Conservation (phyloP, 2,888 invertebrate species). For the Oegoconia quadripuncta region DNA sequence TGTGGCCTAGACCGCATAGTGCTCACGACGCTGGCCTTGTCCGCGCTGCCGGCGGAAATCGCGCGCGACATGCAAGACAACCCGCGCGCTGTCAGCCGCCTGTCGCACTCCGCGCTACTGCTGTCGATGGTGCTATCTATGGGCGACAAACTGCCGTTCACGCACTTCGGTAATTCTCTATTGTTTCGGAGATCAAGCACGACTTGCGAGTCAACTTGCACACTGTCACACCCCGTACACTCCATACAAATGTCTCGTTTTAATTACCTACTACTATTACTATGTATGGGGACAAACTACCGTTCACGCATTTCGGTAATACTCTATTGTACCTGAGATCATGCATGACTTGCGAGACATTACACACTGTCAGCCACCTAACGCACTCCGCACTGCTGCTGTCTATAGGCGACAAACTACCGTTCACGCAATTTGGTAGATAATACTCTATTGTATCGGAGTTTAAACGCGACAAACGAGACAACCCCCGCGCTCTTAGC, state of each 20-base stretch:
- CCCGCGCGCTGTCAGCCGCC: constrained; percentile 86
- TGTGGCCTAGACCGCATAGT: constrained; percentile 91
- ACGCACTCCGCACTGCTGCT: constrained; percentile 90
- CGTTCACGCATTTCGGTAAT: too few species aligned
- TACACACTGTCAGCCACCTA: constrained; percentile 86
- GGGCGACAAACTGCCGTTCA: constrained; percentile 93
- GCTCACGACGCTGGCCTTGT: constrained; percentile 90
- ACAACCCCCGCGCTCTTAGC: too few species aligned
- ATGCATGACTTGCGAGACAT: constrained; percentile 91
- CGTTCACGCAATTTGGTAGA: constrained; percentile 94
- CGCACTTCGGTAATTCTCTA: constrained; percentile 86
- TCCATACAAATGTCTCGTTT: too few species aligned
- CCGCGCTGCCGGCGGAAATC: constrained; percentile 93
- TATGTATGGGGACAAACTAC: too few species aligned
- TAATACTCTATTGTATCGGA: constrained; percentile 31
- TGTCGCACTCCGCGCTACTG: constrained; percentile 90
- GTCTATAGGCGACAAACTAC: constrained; percentile 93
- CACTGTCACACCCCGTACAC: too few species aligned
- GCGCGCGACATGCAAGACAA: constrained; percentile 91
- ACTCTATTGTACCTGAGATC: too few species aligned
- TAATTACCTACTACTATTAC: too few species aligned
- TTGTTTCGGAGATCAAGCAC: too few species aligned
- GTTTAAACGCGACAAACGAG: too few species aligned
- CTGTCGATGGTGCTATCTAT: constrained; percentile 94
- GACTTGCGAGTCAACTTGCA: too few species aligned